These are phyloP conservation scores for Luffia ferchaultella DNA, from an alignment of 2,888 invertebrate species.

Conservation along the genomic window DNA sequence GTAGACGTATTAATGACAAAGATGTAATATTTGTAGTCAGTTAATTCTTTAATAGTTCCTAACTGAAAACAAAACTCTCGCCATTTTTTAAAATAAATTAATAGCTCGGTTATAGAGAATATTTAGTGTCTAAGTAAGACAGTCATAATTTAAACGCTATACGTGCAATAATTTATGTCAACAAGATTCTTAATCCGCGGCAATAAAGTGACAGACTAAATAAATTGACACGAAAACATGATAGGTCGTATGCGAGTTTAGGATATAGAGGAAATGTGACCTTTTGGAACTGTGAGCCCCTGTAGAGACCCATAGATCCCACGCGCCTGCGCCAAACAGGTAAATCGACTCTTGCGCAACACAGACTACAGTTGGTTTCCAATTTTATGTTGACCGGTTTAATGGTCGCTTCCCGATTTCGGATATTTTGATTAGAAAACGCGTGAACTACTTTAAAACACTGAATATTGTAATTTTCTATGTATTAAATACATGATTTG, in stretches of 20 bases:
- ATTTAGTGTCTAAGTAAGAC: slow-evolving; percentile 26
- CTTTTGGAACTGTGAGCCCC: slow-evolving; percentile 16
- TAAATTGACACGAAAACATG: slow-evolving; percentile 25
- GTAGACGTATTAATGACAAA: too few species aligned
- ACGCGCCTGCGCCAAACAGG: slow-evolving; percentile 54
- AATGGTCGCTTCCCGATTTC: slow-evolving; percentile 62
- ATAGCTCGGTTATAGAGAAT: slow-evolving; percentile 12
- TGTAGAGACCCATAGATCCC: slow-evolving; percentile 38
- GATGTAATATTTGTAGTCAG: too few species aligned
- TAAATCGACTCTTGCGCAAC: slow-evolving; percentile 58
- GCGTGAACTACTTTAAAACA: slow-evolving; percentile 29
- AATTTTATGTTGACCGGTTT: slow-evolving; percentile 67
- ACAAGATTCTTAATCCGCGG: slow-evolving; percentile 49
- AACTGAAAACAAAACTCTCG: too few species aligned
- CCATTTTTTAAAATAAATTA: slow-evolving; percentile 12
- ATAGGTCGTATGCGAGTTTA: slow-evolving; percentile 29
- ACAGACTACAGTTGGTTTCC: slow-evolving; percentile 59
- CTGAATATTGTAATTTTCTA: too few species aligned
- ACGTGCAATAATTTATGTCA: slow-evolving; percentile 47
- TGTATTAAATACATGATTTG: too few species aligned
- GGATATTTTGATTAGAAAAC: slow-evolving; percentile 64
- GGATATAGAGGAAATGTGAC: slow-evolving; percentile 14
- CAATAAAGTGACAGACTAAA: slow-evolving; percentile 45
- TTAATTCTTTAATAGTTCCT: too few species aligned
- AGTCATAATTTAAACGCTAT: slow-evolving; percentile 30